These are phyloP conservation scores for Drosophila hydei DNA, from an alignment of 1,140 invertebrate genomes.

Conservation along the genomic window DNA sequence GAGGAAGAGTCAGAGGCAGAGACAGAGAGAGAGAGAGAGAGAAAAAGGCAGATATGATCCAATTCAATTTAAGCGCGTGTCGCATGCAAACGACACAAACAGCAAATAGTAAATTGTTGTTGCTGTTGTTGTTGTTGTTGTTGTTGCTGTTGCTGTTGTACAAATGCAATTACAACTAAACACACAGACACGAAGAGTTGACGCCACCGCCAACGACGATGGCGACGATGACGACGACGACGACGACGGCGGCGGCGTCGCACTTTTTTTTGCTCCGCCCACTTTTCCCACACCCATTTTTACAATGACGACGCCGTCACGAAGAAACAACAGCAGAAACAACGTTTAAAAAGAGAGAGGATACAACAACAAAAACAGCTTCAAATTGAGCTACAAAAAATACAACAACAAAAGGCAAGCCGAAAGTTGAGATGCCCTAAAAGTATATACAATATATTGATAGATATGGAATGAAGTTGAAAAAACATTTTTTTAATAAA, in stretches of 20 bases:
- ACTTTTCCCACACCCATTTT: constrained; percentile 51
- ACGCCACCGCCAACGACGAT: constrained; percentile 41
- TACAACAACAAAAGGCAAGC: constrained; percentile 1
- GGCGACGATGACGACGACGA: constrained; percentile 22
- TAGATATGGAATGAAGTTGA: too few relatives aligned
- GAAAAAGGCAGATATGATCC: constrained; percentile 67
- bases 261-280: constrained; percentile 45
- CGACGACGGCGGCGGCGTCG: constrained; percentile 28
- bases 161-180: constrained; percentile 80
- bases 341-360: constrained; percentile 43
- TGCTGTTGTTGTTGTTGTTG: constrained; percentile 41
- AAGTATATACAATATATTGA: too few relatives aligned
- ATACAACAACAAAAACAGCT: constrained; percentile 28
- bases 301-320: constrained; percentile 40
- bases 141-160: constrained; percentile 38
- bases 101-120: constrained; percentile 52
- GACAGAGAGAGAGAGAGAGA: neutral
- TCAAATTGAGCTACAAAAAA: neutral
- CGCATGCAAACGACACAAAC: constrained; percentile 62
- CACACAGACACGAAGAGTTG: constrained; percentile 52
- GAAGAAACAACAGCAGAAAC: constrained; percentile 26
- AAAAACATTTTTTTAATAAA: too few relatives aligned
- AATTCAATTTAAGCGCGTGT: constrained; percentile 80
- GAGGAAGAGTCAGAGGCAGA: neutral
- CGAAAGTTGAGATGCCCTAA: constrained; percentile 5